Conservation (phyloP, 2,797 vertebrate genomes). For the Phoxinus dragarum region DNA sequence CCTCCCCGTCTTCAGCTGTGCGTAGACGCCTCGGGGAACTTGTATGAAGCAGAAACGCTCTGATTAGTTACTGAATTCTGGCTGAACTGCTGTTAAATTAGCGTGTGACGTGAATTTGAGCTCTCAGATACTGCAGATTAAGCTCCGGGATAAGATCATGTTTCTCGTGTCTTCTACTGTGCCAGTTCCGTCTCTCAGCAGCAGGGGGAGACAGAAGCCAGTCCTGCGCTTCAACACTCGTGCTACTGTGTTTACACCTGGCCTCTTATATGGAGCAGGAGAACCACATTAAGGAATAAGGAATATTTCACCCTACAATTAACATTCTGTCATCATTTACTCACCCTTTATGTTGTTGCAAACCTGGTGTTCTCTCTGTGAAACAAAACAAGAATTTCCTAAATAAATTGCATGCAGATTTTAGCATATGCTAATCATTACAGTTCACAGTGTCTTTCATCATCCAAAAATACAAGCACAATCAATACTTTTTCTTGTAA, state of each 20-base stretch:
- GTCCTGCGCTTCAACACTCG: background rate
- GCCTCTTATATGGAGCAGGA: background rate
- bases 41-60: constrained; percentile 15
- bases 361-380: background rate
- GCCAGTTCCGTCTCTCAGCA: constrained; percentile 4
- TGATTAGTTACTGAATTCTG: constrained; percentile 36
- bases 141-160: constrained; percentile 15
- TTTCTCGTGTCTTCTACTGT: background rate
- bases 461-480: background rate
- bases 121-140: constrained; percentile 50
- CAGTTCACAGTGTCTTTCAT: background rate
- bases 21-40: constrained; percentile 20
- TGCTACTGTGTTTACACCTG: background rate
- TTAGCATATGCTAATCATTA: background rate
- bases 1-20: constrained; percentile 7
- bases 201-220: constrained; percentile 40
- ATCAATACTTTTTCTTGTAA: background rate
- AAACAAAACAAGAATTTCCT: background rate
- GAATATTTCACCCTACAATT: background rate
- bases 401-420: too few relatives aligned
- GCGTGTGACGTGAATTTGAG: constrained; percentile 16
- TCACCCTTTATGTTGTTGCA: background rate
- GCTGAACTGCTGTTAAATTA: constrained; percentile 38
- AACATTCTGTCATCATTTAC: background rate
- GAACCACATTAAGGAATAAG: background rate